These are phyloP conservation scores for Styela plicata DNA, from an alignment of 23 tunicate species.

Conservation along the genomic window DNA sequence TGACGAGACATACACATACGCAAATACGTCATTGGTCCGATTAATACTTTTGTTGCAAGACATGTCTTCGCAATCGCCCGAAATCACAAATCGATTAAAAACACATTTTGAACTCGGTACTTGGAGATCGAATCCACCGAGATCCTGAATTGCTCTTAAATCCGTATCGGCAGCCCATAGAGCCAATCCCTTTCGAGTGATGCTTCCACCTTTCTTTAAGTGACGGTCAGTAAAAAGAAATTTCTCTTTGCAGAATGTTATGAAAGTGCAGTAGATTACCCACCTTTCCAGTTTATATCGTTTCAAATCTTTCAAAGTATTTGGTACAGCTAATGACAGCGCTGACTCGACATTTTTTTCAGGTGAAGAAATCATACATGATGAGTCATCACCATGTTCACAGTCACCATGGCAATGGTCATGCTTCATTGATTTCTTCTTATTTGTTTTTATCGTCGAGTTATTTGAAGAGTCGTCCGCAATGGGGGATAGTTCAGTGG, in stretches of 20 bases:
- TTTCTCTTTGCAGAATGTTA: neutral
- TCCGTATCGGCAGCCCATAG: no score
- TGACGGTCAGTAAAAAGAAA: no score
- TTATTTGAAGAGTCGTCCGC: neutral
- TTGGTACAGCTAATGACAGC: slow-evolving; percentile 3
- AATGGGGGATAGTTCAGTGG: neutral
- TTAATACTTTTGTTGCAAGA: no score
- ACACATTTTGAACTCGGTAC: no score
- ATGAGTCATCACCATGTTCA: neutral
- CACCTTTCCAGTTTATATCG: slow-evolving; percentile 17
- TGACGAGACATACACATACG: no score
- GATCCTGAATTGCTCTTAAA: no score
- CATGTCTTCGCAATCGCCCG: no score
- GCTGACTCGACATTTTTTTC: slow-evolving; percentile 19
- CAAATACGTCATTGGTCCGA: no score
- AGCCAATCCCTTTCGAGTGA: no score
- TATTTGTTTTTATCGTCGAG: neutral
- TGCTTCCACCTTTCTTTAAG: no score
- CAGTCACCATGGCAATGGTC: neutral
- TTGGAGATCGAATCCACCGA: no score
- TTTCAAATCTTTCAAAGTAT: neutral
- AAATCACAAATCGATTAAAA: no score
- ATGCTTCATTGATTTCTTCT: neutral
- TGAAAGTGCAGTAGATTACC: neutral
- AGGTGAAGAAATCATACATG: neutral